These are phyloP conservation scores for Sebastes paucispinis DNA, from an alignment of 2,797 vertebrate species.

Conservation along the genomic window DNA sequence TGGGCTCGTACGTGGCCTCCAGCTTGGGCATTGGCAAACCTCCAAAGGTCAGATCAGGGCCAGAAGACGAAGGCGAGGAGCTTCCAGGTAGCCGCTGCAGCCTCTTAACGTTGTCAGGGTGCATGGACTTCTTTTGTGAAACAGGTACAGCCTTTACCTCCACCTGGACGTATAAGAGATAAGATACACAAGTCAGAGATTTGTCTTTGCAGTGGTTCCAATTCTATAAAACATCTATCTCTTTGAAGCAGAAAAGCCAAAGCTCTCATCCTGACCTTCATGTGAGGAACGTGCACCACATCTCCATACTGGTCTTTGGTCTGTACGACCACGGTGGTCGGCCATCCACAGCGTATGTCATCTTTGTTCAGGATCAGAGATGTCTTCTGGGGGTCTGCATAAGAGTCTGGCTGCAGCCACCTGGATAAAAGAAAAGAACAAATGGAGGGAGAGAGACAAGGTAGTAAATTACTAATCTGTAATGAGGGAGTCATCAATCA, in stretches of 20 bases:
- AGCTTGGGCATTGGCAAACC: conserved; percentile 94
- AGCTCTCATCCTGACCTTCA: conserved; percentile 86
- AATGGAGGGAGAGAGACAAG: neutral
- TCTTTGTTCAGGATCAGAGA: conserved; percentile 98
- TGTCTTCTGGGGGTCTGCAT: conserved; percentile 98
- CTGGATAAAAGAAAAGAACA: conserved; percentile 68
- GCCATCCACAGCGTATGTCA: conserved; percentile 98
- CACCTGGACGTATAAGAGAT: conserved; percentile 81
- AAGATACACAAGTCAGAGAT: neutral
- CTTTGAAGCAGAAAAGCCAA: neutral
- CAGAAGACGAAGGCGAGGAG: conserved; percentile 81
- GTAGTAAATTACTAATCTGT: neutral
- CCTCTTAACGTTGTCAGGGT: conserved; percentile 92
- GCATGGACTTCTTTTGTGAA: conserved; percentile 97
- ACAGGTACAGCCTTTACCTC: conserved; percentile 99
- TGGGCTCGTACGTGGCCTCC: conserved; percentile 96
- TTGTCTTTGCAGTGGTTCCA: neutral
- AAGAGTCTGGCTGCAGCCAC: conserved; percentile 99
- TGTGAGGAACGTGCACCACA: conserved; percentile 97
- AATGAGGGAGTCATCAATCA: neutral
- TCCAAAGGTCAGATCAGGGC: conserved; percentile 92
- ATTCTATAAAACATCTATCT: neutral
- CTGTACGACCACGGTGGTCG: conserved; percentile 95
- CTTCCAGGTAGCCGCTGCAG: conserved; percentile 91
- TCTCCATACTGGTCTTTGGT: conserved; percentile 99